Conservation (phyloP, 2,888 invertebrate species). For the Melanargia galathea region DNA sequence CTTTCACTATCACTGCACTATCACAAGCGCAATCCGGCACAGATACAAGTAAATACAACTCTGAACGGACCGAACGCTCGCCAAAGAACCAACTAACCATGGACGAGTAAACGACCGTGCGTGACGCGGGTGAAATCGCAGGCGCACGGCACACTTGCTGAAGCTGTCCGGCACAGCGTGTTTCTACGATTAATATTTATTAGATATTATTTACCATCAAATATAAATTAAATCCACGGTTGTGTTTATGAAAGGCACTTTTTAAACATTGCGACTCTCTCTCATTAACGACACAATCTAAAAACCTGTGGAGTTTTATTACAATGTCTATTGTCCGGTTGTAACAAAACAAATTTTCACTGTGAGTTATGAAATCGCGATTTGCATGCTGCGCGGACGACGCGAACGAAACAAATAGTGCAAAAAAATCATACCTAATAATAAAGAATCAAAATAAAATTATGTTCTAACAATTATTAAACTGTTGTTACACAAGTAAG, state of each 20-base stretch:
- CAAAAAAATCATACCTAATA: constrained; percentile 3
- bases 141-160: constrained; percentile 65
- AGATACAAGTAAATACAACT: constrained; percentile 61
- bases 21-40: constrained; percentile 32
- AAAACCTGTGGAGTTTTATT: constrained; percentile 17
- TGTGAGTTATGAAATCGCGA: constrained; percentile 14
- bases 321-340: constrained; percentile 19
- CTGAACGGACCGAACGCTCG: constrained; percentile 62
- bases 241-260: not conserved
- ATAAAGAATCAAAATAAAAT: constrained; percentile 7
- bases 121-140: constrained; percentile 77
- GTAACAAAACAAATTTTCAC: constrained; percentile 21
- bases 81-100: constrained; percentile 50
- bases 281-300: constrained; percentile 6
- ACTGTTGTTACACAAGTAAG: not conserved
- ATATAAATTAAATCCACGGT: not conserved
- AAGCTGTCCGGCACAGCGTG: constrained; percentile 60
- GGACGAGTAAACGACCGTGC: constrained; percentile 67
- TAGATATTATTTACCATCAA: constrained; percentile 8
- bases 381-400: constrained; percentile 23
- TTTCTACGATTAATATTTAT: constrained; percentile 37
- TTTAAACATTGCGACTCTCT: constrained; percentile 5
- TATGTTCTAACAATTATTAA: constrained; percentile 3
- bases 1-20: constrained; percentile 72
- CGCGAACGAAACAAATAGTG: constrained; percentile 11